Evolutionary conservation across 2,113 vertebrate species (phyloP).

Genomic region (Neogale vison): DNA sequence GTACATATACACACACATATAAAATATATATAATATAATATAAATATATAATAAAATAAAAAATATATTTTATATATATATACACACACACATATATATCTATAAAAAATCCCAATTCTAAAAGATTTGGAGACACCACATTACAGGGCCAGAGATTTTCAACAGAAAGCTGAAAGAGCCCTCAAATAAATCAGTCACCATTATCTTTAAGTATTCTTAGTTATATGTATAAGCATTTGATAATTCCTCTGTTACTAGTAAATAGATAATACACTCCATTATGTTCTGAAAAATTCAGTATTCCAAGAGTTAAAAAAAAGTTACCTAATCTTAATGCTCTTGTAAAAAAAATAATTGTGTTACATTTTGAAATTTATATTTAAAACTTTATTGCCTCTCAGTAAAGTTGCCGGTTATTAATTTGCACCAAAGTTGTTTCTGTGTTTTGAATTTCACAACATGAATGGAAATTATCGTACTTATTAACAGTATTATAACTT

Average conservation of each 20-base stretch:
- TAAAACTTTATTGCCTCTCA: background rate
- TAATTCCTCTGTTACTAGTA: background rate
- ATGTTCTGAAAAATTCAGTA: background rate
- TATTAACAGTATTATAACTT: background rate
- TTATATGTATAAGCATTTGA: background rate
- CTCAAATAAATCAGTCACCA: background rate
- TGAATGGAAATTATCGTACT: background rate
- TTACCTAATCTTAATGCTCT: background rate
- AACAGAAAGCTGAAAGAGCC: background rate
- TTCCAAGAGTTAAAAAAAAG: background rate
- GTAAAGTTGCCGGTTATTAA: background rate
- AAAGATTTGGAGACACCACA: background rate
- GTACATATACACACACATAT: too few species aligned
- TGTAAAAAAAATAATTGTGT: background rate
- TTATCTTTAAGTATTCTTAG: background rate
- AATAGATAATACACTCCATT: background rate
- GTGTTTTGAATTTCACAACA: background rate
- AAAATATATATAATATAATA: too few species aligned
- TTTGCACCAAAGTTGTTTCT: background rate
- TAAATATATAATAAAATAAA: too few species aligned
- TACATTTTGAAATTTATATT: background rate
- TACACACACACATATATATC: too few species aligned
- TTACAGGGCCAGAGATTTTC: background rate
- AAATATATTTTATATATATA: too few species aligned
- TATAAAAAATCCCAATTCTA: background rate